phyloP scores from a whole-genome alignment of 2,888 invertebrate genomes.

The Junonia oenone region DNA sequence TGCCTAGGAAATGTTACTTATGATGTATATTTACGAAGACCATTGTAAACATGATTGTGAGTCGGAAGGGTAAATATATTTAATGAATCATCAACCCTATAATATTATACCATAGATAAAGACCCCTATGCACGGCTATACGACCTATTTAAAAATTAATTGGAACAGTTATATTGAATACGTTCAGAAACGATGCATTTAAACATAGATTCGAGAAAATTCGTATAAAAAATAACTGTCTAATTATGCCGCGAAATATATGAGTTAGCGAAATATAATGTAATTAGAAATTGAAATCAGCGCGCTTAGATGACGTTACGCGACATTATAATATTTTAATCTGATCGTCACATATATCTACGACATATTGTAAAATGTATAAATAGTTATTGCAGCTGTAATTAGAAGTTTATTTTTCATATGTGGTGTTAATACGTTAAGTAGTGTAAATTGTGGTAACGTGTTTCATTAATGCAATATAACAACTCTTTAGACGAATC shows the following conservation, averaged over 20 bases:
- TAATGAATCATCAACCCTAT: slow-evolving; percentile 29
- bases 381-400: slow-evolving; percentile 80
- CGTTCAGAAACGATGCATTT: slow-evolving; percentile 31
- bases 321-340: slow-evolving; percentile 51
- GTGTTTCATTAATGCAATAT: slow-evolving; percentile 71
- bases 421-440: slow-evolving; percentile 77
- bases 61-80: slow-evolving; percentile 56
- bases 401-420: slow-evolving; percentile 80
- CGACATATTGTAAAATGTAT: slow-evolving; percentile 71
- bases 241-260: slow-evolving; percentile 46
- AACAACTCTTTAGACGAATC: slow-evolving; percentile 66
- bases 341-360: slow-evolving; percentile 52
- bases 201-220: slow-evolving; percentile 41
- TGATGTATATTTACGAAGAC: slow-evolving; percentile 72
- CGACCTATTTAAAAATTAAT: slow-evolving; percentile 51
- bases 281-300: slow-evolving; percentile 55
- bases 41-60: slow-evolving; percentile 74
- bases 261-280: slow-evolving; percentile 59
- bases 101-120: slow-evolving; percentile 27
- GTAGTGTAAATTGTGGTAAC: slow-evolving; percentile 74
- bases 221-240: slow-evolving; percentile 20
- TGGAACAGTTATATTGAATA: slow-evolving; percentile 40
- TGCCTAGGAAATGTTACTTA: slow-evolving; percentile 76
- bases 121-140: slow-evolving; percentile 48
- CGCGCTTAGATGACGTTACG: slow-evolving; percentile 67